A percentile compares a stretch with the other conserved stretches of the same genome.
These are phyloP conservation scores for Pangasius larnaudii DNA, from an alignment of 2,797 vertebrate genomes.

Conservation along the genomic window DNA sequence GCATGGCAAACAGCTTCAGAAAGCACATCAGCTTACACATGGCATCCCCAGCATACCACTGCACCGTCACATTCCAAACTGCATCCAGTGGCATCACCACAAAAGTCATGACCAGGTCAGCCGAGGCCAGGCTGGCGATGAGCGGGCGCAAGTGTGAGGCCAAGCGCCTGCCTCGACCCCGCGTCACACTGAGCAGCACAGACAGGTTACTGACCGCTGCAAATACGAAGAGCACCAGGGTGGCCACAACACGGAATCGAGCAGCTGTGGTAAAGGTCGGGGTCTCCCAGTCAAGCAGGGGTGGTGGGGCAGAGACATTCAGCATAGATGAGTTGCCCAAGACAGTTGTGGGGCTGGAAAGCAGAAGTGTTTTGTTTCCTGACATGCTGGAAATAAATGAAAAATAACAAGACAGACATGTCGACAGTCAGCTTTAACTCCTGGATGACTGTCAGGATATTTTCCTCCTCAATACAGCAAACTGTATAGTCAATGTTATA, in stretches of 20 bases:
- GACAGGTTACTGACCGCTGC: conserved; percentile 81
- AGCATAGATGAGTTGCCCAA: conserved; percentile 46
- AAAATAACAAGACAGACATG: background rate
- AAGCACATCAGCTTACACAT: conserved; percentile 85
- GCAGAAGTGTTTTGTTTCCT: conserved; percentile 44
- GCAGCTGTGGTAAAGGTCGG: conserved; percentile 84
- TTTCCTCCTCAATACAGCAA: background rate
- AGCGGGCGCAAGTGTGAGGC: conserved; percentile 78
- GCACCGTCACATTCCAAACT: conserved; percentile 85
- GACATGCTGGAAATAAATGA: conserved; percentile 48
- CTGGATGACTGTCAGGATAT: background rate
- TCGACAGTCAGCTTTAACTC: background rate
- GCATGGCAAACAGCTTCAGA: conserved; percentile 87
- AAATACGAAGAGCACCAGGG: conserved; percentile 77
- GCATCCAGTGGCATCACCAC: conserved; percentile 87
- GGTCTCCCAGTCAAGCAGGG: conserved; percentile 46
- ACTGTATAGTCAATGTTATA: background rate
- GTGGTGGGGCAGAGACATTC: conserved; percentile 6
- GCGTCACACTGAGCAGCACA: conserved; percentile 74
- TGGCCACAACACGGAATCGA: conserved; percentile 80
- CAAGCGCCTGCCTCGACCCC: conserved; percentile 68
- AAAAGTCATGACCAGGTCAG: conserved; percentile 84
- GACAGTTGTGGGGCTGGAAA: conserved; percentile 14
- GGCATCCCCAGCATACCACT: conserved; percentile 83
- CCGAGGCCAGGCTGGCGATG: conserved; percentile 82